A percentile compares a stretch with the other conserved stretches of the same genome.
Evolutionary conservation across 2,113 vertebrate genomes (phyloP).

Genomic region (Semicossyphus pulcher): DNA sequence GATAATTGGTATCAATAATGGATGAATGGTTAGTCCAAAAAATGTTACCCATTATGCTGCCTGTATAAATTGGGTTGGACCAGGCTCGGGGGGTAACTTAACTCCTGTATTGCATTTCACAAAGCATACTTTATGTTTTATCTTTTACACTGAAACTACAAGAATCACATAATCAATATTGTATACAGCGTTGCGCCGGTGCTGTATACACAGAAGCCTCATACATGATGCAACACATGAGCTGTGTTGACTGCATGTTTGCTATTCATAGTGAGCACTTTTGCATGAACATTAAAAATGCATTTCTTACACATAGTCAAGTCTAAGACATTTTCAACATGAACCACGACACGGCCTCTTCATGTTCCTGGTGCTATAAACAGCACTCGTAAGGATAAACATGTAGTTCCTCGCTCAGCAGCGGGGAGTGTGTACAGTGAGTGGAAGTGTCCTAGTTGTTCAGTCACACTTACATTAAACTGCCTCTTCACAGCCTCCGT

Average conservation of each 20-base stretch:
- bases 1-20: too few species aligned
- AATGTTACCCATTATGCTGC: too few species aligned
- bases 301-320: constrained; percentile 11
- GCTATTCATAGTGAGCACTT: constrained; percentile 29
- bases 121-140: background rate
- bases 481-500: background rate
- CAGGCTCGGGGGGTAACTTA: background rate
- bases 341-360: constrained; percentile 10
- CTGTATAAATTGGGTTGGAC: background rate
- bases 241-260: background rate
- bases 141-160: background rate
- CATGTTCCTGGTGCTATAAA: constrained; percentile 5
- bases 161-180: background rate
- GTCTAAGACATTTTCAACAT: background rate
- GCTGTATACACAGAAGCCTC: constrained; percentile 2
- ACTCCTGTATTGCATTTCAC: background rate
- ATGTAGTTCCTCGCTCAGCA: background rate
- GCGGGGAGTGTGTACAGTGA: background rate
- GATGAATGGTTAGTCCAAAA: too few species aligned
- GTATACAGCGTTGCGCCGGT: background rate
- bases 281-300: constrained; percentile 43
- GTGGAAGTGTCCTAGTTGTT: constrained; percentile 30
- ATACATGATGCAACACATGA: constrained; percentile 56
- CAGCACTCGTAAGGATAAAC: constrained; percentile 1
- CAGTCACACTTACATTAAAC: constrained; percentile 32